These are phyloP conservation scores for Caerostris darwini DNA, from an alignment of 1,140 invertebrate species.

Conservation along the genomic window DNA sequence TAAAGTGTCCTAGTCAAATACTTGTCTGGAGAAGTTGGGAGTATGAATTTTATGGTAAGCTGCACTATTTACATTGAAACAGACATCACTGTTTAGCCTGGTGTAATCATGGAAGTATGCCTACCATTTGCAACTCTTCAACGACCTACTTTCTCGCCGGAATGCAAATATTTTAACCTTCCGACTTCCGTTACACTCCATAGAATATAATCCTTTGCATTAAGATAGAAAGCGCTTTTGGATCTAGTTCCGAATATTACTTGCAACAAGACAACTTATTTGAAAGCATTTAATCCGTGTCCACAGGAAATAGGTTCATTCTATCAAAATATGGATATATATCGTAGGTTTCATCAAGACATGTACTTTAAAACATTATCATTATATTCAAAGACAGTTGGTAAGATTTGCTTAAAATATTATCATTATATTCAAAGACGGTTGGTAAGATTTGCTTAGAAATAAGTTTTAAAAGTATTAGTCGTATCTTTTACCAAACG, in stretches of 20 bases:
- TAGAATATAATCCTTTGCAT: neutral
- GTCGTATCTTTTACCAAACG: too few relatives aligned
- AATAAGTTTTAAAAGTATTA: too few relatives aligned
- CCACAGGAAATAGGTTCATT: too few relatives aligned
- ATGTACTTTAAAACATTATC: too few relatives aligned
- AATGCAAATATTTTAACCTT: neutral
- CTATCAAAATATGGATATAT: too few relatives aligned
- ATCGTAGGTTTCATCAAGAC: too few relatives aligned
- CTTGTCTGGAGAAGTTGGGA: too few relatives aligned
- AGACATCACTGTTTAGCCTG: neutral
- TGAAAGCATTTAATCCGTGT: neutral
- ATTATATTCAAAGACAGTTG: too few relatives aligned
- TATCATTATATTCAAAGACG: too few relatives aligned
- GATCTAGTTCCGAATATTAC: neutral
- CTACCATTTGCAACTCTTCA: neutral
- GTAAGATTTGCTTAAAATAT: too few relatives aligned
- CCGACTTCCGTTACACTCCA: neutral
- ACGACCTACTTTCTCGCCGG: neutral
- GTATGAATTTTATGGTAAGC: neutral
- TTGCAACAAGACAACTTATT: neutral
- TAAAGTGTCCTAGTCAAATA: too few relatives aligned
- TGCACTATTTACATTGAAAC: neutral
- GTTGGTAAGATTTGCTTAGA: too few relatives aligned
- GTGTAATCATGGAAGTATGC: neutral
- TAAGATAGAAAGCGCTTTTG: neutral